Conservation (phyloP, 2,113 vertebrate species). For the Salvelinus sp. region DNA sequence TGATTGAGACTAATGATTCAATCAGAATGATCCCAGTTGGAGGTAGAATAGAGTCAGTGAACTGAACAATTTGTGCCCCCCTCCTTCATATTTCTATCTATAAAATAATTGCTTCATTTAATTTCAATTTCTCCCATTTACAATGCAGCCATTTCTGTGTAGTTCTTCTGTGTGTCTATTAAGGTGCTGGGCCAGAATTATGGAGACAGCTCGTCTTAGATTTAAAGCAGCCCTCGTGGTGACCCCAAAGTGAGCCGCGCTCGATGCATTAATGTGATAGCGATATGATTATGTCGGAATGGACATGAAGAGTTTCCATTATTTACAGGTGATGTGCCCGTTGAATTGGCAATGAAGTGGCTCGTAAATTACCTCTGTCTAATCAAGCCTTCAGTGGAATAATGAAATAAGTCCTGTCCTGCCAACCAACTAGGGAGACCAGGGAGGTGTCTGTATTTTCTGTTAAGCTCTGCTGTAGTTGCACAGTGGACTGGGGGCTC, state of each 20-base stretch:
- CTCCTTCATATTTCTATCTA: not conserved
- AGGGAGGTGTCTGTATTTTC: constrained; percentile 14
- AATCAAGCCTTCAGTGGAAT: constrained; percentile 72
- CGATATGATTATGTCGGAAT: constrained; percentile 73
- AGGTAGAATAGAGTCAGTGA: too few relatives aligned
- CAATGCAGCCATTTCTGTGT: too few relatives aligned
- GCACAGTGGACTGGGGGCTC: too few relatives aligned
- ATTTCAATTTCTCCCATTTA: too few relatives aligned
- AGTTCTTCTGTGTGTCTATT: constrained; percentile 13
- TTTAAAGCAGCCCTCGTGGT: constrained; percentile 60
- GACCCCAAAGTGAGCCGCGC: constrained; percentile 55
- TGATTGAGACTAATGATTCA: constrained; percentile 48
- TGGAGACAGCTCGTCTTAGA: constrained; percentile 55
- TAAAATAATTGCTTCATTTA: constrained; percentile 13
- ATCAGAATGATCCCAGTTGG: not conserved
- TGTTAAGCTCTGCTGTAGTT: constrained; percentile 12
- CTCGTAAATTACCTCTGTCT: constrained; percentile 73
- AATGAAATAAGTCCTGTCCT: constrained; percentile 62
- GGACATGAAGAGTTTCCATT: constrained; percentile 77
- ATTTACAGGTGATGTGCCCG: constrained; percentile 78
- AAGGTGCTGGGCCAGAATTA: constrained; percentile 45
- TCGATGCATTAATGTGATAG: constrained; percentile 69
- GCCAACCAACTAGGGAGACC: constrained; percentile 13
- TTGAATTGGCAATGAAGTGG: constrained; percentile 74
- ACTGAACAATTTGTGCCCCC: not conserved